Evolutionary conservation across 2,888 invertebrate species (phyloP), one percentile per base, ranked within the genome.

Genomic region (Lasioglossum calceatum): DNA sequence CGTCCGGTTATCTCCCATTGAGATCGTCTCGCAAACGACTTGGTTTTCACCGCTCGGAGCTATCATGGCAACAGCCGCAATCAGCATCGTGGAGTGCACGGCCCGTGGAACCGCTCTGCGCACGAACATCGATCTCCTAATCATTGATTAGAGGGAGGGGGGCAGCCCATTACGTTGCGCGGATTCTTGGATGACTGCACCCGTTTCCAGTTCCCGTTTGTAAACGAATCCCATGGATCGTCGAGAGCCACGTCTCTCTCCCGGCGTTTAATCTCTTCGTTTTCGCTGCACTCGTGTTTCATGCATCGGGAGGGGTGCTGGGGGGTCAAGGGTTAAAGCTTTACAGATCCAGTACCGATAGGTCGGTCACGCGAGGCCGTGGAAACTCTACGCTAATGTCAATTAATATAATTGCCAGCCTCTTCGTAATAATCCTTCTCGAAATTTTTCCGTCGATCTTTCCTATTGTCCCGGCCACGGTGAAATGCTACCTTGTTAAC

Each of bases 81-180:
- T 27, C 50, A n/a, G 73, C 64, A 64, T 71, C 61, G 36, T 39
- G 71, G 84, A 81, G 23, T 54, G 64, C 64, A 32, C 61, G 16
- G 61, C 5, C 27, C 61, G 27, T 79, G 44, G 54, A 23, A 54
- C 64, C 71, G 77, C 72, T 42, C 44, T 80, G 85, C 44, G 88
- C 82, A 75, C 81, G 85, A 87, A 89, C 87, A 82, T 91, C 89
- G 89, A 90, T n/a, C 89, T 89, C 90, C 92, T 92, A 92, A 92
- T 93, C 91, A 91, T 91, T 87, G 91, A 93, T 92, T 91, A 91
- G 90, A 89, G 64, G 90, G 89, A 16, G 23, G 54, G 23, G 54
- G 77, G 81, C 87, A 88, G 86, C 92, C 89, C 54, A 89, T 92
- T 92, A 79, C 78, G 50, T 72, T 77, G 81, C 78, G 82, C 61